Percentiles rank a stretch among this genome's conserved stretches.
phyloP scores from a whole-genome alignment of 2,888 invertebrate species.

The Drosophila acutilabella region DNA sequence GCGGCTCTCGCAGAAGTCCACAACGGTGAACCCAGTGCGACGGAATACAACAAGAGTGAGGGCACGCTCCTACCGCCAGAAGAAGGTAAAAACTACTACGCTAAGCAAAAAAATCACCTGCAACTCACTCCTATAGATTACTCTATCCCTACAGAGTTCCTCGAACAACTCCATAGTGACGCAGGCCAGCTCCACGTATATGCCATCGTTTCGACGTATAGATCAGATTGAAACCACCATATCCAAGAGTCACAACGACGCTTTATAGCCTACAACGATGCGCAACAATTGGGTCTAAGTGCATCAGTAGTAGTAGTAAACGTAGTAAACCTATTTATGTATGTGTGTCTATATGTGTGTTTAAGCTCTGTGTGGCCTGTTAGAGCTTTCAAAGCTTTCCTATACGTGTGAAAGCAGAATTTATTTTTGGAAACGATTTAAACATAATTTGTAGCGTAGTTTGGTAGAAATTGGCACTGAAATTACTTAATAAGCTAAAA shows the following conservation, averaged over 20 bases:
- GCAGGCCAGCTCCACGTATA: constrained; percentile 82
- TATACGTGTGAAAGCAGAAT: constrained; percentile 42
- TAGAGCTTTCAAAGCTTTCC: constrained; percentile 12
- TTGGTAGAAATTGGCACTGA: constrained; percentile 18
- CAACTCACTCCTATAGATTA: constrained; percentile 11
- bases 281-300: constrained; percentile 76
- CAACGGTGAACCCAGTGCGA: constrained; percentile 86
- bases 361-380: background rate
- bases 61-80: constrained; percentile 84
- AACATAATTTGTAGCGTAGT: constrained; percentile 16
- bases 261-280: constrained; percentile 79
- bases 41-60: constrained; percentile 87
- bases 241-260: constrained; percentile 82
- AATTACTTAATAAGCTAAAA: constrained; percentile 21
- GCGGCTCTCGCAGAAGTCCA: constrained; percentile 86
- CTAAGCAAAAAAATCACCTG: no score
- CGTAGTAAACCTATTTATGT: background rate
- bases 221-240: constrained; percentile 83
- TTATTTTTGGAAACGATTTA: constrained; percentile 71
- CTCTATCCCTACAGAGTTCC: constrained; percentile 75
- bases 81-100: constrained; percentile 75
- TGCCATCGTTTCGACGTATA: constrained; percentile 83
- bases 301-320: constrained; percentile 14
- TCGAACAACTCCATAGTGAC: constrained; percentile 84
- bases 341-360: constrained; percentile 15